phyloP scores from a whole-genome alignment of 2,888 invertebrate species.

The Helicoverpa assulta region DNA sequence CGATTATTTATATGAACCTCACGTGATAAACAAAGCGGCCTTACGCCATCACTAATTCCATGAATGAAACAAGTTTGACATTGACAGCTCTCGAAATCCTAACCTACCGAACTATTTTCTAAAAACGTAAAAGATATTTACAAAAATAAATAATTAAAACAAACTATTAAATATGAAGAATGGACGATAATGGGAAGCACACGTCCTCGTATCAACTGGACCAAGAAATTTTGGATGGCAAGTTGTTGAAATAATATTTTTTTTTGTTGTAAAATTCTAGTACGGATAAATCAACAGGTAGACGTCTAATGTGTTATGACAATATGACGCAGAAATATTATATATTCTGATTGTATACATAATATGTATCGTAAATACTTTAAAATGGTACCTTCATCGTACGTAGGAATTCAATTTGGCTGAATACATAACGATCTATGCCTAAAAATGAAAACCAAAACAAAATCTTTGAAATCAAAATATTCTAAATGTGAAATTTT shows the following conservation, averaged over 20 bases:
- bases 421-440: slow-evolving; percentile 1
- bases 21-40: background rate
- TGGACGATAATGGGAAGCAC: slow-evolving; percentile 88
- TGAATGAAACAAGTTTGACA: slow-evolving; percentile 46
- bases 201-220: slow-evolving; percentile 85
- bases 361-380: slow-evolving; percentile 46
- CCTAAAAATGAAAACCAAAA: slow-evolving; percentile 4
- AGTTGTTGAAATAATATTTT: slow-evolving; percentile 62
- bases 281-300: slow-evolving; percentile 68
- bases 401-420: slow-evolving; percentile 8
- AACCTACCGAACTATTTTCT: slow-evolving; percentile 73
- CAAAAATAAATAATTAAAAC: slow-evolving; percentile 73
- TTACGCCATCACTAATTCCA: slow-evolving; percentile 28
- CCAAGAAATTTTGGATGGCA: slow-evolving; percentile 87
- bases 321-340: slow-evolving; percentile 65
- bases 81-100: slow-evolving; percentile 59
- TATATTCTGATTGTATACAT: slow-evolving; percentile 45
- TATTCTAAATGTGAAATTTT: background rate
- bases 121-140: slow-evolving; percentile 71
- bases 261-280: slow-evolving; percentile 67
- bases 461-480: slow-evolving; percentile 9
- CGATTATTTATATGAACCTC: background rate
- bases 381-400: slow-evolving; percentile 12
- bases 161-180: slow-evolving; percentile 87
- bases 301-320: slow-evolving; percentile 62